Evolutionary conservation across 2,113 vertebrate genomes (phyloP).

Genomic region (Andinoacara biseriatus): DNA sequence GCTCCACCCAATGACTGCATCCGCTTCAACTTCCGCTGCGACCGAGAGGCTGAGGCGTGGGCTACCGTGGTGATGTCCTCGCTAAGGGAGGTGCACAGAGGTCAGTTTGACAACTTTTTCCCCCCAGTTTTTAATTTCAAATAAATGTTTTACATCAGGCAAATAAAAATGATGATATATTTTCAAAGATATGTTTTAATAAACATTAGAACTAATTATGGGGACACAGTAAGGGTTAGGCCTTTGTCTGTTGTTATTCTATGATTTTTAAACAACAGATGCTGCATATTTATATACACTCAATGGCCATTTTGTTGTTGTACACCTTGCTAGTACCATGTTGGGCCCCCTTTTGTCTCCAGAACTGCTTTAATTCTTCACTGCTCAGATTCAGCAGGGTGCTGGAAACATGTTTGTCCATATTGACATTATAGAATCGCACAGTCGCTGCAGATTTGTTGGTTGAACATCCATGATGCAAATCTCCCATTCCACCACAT

Average conservation of each 20-base stretch:
- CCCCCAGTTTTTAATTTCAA: neutral
- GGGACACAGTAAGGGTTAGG: neutral
- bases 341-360: too few species aligned
- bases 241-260: neutral
- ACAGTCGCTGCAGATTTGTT: neutral
- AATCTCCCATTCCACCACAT: neutral
- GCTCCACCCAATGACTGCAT: constrained; percentile 76
- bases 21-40: constrained; percentile 83
- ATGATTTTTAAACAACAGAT: neutral
- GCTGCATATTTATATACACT: neutral
- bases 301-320: neutral
- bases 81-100: constrained; percentile 83
- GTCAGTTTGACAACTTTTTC: constrained; percentile 53
- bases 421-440: too few species aligned
- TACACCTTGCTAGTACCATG: neutral
- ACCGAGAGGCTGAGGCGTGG: constrained; percentile 87
- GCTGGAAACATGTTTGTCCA: too few species aligned
- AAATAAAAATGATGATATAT: neutral
- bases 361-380: too few species aligned
- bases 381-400: too few species aligned
- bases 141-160: neutral
- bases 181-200: neutral
- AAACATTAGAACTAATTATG: neutral
- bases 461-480: neutral
- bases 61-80: constrained; percentile 87